Percentiles rank a stretch among this genome's conserved stretches.
Conservation (phyloP, 2,797 vertebrate species). For the Menidia menidia region DNA sequence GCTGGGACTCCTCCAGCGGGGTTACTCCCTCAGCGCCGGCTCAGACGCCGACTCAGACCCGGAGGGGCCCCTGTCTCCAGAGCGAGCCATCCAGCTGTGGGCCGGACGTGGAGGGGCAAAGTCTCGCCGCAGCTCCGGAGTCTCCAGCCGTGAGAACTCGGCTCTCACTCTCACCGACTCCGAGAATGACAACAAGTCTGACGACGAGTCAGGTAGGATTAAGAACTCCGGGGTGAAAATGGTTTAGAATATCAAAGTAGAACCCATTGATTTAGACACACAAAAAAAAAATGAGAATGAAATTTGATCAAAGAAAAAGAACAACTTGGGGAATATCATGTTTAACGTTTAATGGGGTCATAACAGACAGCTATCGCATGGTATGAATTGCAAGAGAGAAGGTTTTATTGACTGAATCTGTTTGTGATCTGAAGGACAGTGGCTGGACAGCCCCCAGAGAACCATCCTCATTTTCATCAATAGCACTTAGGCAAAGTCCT, state of each 20-base stretch:
- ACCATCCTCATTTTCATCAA: constrained; percentile 62
- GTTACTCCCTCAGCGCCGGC: constrained; percentile 90
- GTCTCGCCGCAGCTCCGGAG: constrained; percentile 91
- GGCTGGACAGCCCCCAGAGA: constrained; percentile 46
- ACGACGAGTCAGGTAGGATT: constrained; percentile 93
- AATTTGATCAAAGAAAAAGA: constrained; percentile 10
- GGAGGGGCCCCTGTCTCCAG: constrained; percentile 91
- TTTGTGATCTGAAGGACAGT: constrained; percentile 68
- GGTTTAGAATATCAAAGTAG: not conserved
- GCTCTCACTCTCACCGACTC: constrained; percentile 96
- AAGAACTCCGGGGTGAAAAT: not conserved
- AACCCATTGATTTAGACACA: constrained; percentile 1
- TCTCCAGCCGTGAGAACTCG: constrained; percentile 94
- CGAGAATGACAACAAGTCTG: constrained; percentile 95
- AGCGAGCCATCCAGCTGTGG: constrained; percentile 93
- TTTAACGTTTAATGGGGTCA: not conserved
- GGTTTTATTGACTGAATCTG: constrained; percentile 59
- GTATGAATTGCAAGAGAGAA: constrained; percentile 40
- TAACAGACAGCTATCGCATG: constrained; percentile 37
- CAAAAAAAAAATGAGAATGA: constrained; percentile 2
- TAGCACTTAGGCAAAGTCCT: constrained; percentile 66
- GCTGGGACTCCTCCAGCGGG: constrained; percentile 91
- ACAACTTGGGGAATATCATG: not conserved
- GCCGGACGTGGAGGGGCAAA: constrained; percentile 89
- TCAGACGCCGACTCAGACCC: constrained; percentile 92